Conservation (phyloP, 2,888 invertebrate genomes). For the Chrysodeixis includens region DNA sequence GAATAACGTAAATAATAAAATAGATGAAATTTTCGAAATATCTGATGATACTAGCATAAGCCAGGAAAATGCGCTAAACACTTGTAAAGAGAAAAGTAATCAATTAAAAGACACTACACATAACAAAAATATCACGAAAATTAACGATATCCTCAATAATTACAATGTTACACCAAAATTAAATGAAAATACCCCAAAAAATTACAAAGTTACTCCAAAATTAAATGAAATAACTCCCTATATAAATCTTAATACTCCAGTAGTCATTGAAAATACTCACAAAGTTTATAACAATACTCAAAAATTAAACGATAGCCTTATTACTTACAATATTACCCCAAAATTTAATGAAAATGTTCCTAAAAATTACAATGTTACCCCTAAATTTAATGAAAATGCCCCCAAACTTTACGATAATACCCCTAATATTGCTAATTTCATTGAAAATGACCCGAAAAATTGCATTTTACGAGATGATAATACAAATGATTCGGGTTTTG, state of each 20-base stretch:
- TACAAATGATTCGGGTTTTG: constrained; percentile 64
- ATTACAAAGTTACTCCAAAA: not conserved
- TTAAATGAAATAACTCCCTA: not conserved
- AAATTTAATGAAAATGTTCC: not conserved
- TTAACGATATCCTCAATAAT: not conserved
- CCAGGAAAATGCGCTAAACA: not conserved
- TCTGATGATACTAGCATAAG: not conserved
- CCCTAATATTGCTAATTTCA: not conserved
- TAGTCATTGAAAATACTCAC: too few species aligned
- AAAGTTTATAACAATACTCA: too few species aligned
- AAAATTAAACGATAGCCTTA: too few species aligned
- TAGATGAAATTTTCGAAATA: not conserved
- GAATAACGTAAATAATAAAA: not conserved
- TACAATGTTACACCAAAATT: not conserved
- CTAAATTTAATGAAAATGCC: not conserved
- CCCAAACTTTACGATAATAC: too few species aligned
- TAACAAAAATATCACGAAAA: not conserved
- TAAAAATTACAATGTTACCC: not conserved
- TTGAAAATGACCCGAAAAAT: constrained; percentile 1
- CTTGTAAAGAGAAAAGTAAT: not conserved
- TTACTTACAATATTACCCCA: not conserved
- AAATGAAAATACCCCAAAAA: not conserved
- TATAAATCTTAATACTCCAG: not conserved
- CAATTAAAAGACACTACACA: not conserved
- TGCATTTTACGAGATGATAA: constrained; percentile 16